Percentiles rank a stretch among this genome's conserved stretches.
Conservation (phyloP, 1,140 invertebrate genomes). For the Bombus difficillimus region DNA sequence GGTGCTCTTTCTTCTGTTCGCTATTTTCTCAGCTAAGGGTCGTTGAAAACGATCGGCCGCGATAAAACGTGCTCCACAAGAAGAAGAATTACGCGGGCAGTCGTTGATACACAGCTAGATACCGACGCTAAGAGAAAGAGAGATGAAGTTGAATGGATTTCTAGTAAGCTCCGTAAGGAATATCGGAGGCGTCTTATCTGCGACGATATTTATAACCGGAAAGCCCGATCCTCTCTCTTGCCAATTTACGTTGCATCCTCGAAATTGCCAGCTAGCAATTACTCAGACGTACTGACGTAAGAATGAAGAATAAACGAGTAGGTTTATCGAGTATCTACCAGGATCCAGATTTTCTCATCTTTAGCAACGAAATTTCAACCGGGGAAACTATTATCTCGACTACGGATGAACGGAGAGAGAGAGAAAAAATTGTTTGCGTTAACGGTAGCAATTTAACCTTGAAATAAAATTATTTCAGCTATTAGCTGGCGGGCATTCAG, state of each 20-base stretch:
- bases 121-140: background rate
- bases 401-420: too few relatives aligned
- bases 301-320: background rate
- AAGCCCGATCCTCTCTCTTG: background rate
- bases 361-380: background rate
- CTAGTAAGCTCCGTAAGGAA: constrained; percentile 39
- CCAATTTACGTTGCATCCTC: constrained; percentile 29
- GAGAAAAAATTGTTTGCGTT: too few relatives aligned
- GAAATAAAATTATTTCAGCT: too few relatives aligned
- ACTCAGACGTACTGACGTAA: constrained; percentile 11
- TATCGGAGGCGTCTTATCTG: constrained; percentile 37
- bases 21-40: background rate
- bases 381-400: background rate
- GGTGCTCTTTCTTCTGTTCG: background rate
- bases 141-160: constrained; percentile 46
- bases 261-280: constrained; percentile 16
- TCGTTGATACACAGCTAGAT: constrained; percentile 37
- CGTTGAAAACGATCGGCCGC: background rate
- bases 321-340: background rate
- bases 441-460: too few relatives aligned
- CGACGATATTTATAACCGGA: constrained; percentile 41
- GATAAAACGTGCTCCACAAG: background rate
- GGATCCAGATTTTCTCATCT: background rate
- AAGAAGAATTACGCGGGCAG: constrained; percentile 27
- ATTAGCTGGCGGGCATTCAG: too few relatives aligned